A percentile compares a stretch with the other conserved stretches of the same genome.
phyloP scores from a whole-genome alignment of 2,113 vertebrate genomes.

The Tragulus kanchil region DNA sequence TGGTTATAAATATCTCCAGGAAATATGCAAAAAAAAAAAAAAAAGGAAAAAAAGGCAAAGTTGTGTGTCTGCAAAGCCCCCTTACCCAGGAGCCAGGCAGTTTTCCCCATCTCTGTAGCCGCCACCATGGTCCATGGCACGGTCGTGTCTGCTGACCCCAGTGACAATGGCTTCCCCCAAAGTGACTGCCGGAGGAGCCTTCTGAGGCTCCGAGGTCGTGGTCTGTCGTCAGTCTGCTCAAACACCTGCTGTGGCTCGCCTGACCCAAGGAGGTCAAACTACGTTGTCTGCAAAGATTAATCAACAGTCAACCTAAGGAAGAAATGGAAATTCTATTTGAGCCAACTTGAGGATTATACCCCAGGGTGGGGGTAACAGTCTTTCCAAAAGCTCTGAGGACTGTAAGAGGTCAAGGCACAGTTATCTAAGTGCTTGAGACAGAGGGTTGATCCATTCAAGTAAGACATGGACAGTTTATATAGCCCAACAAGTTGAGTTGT shows the following conservation, averaged over 20 bases:
- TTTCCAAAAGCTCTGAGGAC: not conserved
- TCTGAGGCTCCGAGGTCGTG: too few relatives aligned
- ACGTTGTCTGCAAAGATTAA: not conserved
- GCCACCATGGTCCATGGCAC: not conserved
- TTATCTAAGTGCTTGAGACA: not conserved
- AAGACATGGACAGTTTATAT: not conserved
- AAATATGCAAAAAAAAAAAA: not conserved
- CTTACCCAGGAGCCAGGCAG: not conserved
- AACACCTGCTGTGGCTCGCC: not conserved
- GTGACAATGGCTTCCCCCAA: not conserved
- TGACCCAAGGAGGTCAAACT: not conserved
- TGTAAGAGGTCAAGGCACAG: not conserved
- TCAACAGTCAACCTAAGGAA: not conserved
- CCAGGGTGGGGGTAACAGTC: not conserved
- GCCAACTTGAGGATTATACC: not conserved
- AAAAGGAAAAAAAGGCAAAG: too few relatives aligned
- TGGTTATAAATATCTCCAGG: slow-evolving; percentile 73
- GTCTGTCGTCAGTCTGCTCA: not conserved
- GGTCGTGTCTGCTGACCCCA: not conserved
- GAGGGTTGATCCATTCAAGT: not conserved
- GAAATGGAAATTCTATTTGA: not conserved
- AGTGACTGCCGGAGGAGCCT: not conserved
- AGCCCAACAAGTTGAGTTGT: not conserved
- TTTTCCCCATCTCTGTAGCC: not conserved
- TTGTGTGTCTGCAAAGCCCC: not conserved